Percentiles rank a stretch among this genome's conserved stretches.
phyloP scores from a whole-genome alignment of 92 coral and sea anemone genomes.

The Desmophyllum pertusum region DNA sequence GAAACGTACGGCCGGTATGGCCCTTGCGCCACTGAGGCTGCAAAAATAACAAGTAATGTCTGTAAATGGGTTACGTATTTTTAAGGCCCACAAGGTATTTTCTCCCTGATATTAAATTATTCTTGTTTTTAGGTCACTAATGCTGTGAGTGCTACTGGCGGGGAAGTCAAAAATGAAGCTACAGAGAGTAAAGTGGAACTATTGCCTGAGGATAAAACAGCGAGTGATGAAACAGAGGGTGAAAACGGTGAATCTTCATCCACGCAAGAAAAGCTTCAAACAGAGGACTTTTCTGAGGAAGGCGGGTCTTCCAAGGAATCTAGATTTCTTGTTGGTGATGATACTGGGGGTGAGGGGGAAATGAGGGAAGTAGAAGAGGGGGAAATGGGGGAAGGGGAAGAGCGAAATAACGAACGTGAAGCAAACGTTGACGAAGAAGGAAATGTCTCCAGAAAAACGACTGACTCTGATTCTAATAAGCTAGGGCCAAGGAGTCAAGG shows the following conservation, averaged over 20 bases:
- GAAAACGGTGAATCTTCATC: conserved; percentile 1
- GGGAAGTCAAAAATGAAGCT: not conserved
- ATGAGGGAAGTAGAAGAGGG: not conserved
- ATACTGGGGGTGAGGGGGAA: not conserved
- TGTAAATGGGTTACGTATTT: too few species aligned
- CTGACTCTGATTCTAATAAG: not conserved
- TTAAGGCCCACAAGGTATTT: too few species aligned
- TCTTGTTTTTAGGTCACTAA: not conserved
- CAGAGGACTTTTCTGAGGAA: conserved; percentile 1
- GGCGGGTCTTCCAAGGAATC: not conserved
- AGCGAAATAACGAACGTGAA: not conserved
- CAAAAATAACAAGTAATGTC: too few species aligned
- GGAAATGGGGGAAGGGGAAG: not conserved
- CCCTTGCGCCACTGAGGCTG: too few species aligned
- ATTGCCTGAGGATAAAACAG: not conserved
- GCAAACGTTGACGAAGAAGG: not conserved
- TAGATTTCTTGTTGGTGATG: conserved; percentile 34
- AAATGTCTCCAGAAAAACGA: not conserved
- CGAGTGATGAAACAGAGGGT: conserved; percentile 25
- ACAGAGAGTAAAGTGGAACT: not conserved
- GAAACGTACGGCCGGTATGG: too few species aligned
- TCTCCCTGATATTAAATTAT: not conserved
- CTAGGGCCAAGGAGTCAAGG: not conserved
- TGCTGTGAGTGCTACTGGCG: not conserved
- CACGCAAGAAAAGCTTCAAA: not conserved